Evolutionary conservation across 2,113 vertebrate genomes (phyloP).

Genomic region (Archilochus colubris): DNA sequence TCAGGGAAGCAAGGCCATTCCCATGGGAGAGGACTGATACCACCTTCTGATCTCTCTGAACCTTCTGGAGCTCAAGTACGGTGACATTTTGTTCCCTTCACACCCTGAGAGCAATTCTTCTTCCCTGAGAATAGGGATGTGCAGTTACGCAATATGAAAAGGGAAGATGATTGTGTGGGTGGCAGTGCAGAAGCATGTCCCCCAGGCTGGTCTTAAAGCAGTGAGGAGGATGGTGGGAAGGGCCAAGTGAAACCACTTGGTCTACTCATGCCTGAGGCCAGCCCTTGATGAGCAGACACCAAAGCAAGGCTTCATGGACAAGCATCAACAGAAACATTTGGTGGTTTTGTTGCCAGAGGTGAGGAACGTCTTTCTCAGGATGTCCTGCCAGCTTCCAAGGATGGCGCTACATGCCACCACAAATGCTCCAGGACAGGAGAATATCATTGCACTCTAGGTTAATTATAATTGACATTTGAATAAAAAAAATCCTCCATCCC

Average conservation of each 20-base stretch:
- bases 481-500: not conserved
- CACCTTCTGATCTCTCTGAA: not conserved
- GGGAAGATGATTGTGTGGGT: not conserved
- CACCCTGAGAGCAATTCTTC: rapidly evolving
- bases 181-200: rapidly evolving
- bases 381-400: not conserved
- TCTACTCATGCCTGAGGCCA: not conserved
- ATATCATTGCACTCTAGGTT: not conserved
- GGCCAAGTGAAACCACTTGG: not conserved
- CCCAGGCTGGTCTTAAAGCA: not conserved
- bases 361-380: not conserved
- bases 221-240: not conserved
- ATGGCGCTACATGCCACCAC: not conserved
- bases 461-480: constrained; percentile 38
- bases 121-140: not conserved
- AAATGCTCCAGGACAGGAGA: not conserved
- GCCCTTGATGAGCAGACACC: not conserved
- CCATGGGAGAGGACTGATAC: not conserved
- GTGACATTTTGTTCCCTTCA: not conserved
- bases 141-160: not conserved
- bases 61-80: not conserved
- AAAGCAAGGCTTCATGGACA: not conserved
- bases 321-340: rapidly evolving
- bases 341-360: not conserved
- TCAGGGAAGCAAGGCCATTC: not conserved